These are phyloP conservation scores for Acrobasis repandana DNA, from an alignment of 2,888 invertebrate genomes.

Conservation along the genomic window DNA sequence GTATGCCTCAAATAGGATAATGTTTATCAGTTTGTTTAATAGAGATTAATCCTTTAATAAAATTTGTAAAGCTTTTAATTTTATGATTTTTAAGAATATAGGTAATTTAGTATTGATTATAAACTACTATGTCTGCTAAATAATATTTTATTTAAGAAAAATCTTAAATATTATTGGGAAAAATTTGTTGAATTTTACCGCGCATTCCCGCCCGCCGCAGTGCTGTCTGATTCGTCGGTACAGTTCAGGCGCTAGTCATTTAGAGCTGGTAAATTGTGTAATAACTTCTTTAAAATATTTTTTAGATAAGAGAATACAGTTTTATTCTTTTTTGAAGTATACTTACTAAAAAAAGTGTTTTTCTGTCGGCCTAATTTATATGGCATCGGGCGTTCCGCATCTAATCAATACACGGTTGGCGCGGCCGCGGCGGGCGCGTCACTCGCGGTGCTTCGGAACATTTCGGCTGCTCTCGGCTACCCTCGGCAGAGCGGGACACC, in stretches of 20 bases:
- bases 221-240: background rate
- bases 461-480: constrained; percentile 55
- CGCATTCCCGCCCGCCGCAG: constrained; percentile 26
- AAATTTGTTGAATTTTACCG: constrained; percentile 24
- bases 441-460: constrained; percentile 48
- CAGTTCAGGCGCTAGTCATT: background rate
- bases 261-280: background rate
- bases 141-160: no score
- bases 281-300: background rate
- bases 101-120: no score
- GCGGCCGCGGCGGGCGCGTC: constrained; percentile 73
- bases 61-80: background rate
- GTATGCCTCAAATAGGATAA: constrained; percentile 51
- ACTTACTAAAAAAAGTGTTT: constrained; percentile 55
- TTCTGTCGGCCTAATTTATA: constrained; percentile 81
- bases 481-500: constrained; percentile 43
- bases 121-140: no score
- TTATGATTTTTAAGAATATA: background rate
- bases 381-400: constrained; percentile 81
- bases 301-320: background rate
- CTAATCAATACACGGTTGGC: constrained; percentile 81
- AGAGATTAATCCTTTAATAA: no score
- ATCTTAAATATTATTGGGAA: background rate
- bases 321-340: background rate
- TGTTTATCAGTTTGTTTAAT: background rate